A percentile compares a stretch with the other conserved stretches of the same genome.
Conservation (phyloP, 2,888 invertebrate genomes). For the Agonopterix alstromeriana region DNA sequence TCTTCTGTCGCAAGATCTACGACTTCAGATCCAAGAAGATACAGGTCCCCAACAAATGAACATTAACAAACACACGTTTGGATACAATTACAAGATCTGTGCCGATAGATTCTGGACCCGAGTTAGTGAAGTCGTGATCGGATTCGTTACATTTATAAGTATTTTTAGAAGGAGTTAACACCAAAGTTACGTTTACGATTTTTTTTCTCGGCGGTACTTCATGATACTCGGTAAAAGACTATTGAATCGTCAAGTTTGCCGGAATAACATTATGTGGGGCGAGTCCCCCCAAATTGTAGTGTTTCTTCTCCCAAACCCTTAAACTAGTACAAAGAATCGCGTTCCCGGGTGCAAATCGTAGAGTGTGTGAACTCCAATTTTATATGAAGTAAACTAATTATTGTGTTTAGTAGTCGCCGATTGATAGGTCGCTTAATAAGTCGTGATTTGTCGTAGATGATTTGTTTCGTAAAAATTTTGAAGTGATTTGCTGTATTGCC, state of each 20-base stretch:
- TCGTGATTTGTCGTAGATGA: conserved; percentile 54
- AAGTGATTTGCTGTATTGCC: conserved; percentile 56
- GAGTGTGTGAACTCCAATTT: conserved; percentile 45
- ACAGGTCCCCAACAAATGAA: conserved; percentile 65
- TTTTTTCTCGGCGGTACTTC: conserved; percentile 18
- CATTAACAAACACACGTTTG: conserved; percentile 12
- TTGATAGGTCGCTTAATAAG: conserved; percentile 47
- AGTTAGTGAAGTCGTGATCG: conserved; percentile 4
- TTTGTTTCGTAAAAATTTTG: conserved; percentile 39
- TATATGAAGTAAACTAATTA: conserved; percentile 29
- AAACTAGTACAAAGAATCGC: conserved; percentile 60
- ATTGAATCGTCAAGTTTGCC: neutral
- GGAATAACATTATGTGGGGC: neutral
- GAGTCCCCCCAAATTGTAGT: conserved; percentile 33
- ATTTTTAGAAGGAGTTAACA: conserved; percentile 29
- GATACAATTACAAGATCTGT: conserved; percentile 25
- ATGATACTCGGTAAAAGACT: conserved; percentile 10
- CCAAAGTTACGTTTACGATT: conserved; percentile 35
- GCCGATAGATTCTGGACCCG: conserved; percentile 16
- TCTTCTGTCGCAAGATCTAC: conserved; percentile 95
- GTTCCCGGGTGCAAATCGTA: conserved; percentile 51
- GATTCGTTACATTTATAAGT: conserved; percentile 9
- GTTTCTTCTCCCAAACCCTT: conserved; percentile 33
- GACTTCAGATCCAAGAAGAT: conserved; percentile 93
- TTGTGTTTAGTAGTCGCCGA: conserved; percentile 50